Base-by-base conservation (phyloP, 2,888 invertebrate genomes). In the Nezara viridula region DNA sequence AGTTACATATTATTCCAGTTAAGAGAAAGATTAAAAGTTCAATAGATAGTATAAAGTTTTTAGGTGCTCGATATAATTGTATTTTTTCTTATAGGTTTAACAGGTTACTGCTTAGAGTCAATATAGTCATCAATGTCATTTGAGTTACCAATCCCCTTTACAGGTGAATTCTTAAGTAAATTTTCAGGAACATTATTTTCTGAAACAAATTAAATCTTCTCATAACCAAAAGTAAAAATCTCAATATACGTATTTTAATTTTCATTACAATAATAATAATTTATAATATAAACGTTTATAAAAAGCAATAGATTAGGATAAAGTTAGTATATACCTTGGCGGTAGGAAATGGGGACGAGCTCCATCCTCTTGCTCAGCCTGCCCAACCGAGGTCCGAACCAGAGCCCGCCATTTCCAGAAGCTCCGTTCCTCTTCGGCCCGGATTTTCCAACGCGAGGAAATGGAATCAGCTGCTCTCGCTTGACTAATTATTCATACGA, bases 301-400 rank as follows among this genome's bases (percentile, higher is more conserved):
- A 55, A 60, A 27, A 60, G 27, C 19, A 40, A 9, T 24, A 24
- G 2, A 40, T 37, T 5, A 21, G 12, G 24, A 40, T 40, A 16
- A 40, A 12, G 40, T 77, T 19, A 32, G 6, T 24, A 40, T 24
- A 40, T 0, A 81, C 81, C 81, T 81, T 44, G 81, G 14, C 24
- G 86, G 66, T 49, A 77, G 89, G 89, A 7, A 55, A 66, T 7
- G 2, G 77, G 88, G 32, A 66, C 66, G 88, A 86, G n/a, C 16
- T 85, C 85, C 86, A 50, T 49, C 47, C 92, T 89, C 91, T 93
- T 94, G 90, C 93, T 93, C 0, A 93, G 92, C 90, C 95, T 93
- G 89, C 95, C 96, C 44, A 96, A 93, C 81, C 95, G 93, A 0
- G 95, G 95, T 60, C 96, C 96, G 91, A 96, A 96, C 96, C 96